phyloP scores from a whole-genome alignment of 2,888 invertebrate genomes.

The Cheilosia pagana region DNA sequence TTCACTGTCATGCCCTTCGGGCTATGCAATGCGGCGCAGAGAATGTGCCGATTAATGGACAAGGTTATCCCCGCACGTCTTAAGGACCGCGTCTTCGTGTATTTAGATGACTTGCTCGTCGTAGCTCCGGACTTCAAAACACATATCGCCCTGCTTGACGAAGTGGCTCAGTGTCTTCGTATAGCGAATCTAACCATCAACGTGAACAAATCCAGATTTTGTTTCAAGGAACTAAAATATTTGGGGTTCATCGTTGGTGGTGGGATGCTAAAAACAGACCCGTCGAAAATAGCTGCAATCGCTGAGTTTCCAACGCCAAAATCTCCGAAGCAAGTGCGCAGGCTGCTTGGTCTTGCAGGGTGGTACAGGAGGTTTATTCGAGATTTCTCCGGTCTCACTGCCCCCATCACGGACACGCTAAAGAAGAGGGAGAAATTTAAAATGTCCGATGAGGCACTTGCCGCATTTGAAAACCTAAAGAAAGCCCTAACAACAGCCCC shows the following conservation, averaged over 20 bases:
- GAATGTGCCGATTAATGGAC: not conserved
- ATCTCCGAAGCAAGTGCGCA: not conserved
- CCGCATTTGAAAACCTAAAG: conserved; percentile 50
- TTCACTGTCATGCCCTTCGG: conserved; percentile 55
- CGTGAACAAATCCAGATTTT: not conserved
- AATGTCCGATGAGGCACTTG: conserved; percentile 43
- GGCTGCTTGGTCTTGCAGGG: not conserved
- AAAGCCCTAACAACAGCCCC: conserved; percentile 51
- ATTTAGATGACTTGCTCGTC: conserved; percentile 48
- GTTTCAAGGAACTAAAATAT: no score
- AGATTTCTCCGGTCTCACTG: no score
- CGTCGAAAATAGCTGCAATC: no score
- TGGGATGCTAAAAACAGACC: conserved; percentile 40
- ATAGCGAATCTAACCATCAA: conserved; percentile 1
- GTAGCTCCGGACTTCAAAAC: conserved; percentile 46
- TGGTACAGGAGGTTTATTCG: not conserved
- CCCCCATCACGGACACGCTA: no score
- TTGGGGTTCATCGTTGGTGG: conserved; percentile 10
- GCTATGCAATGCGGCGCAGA: not conserved
- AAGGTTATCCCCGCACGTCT: conserved; percentile 16
- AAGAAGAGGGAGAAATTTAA: conserved; percentile 30
- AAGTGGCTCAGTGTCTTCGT: not conserved
- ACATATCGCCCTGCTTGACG: conserved; percentile 30
- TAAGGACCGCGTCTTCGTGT: conserved; percentile 31
- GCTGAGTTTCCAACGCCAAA: not conserved